Conservation (phyloP, 2,888 invertebrate genomes). For the Patella caerulea region DNA sequence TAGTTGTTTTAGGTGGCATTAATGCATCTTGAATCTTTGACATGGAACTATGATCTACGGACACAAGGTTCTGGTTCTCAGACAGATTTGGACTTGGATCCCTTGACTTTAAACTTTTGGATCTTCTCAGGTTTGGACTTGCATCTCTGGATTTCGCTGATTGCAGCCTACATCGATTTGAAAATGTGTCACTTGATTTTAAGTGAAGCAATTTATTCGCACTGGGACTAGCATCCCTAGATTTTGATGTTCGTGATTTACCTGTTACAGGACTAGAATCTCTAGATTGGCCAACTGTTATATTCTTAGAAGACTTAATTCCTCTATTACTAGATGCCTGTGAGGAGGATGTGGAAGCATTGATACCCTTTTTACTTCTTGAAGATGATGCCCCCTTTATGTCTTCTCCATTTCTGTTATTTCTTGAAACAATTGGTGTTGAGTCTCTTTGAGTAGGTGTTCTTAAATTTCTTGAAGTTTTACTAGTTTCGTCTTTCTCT, state of each 20-base stretch:
- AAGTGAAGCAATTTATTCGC: background rate
- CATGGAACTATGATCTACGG: background rate
- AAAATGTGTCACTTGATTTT: background rate
- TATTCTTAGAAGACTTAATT: constrained; percentile 46
- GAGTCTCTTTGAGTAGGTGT: no score
- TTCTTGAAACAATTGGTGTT: no score
- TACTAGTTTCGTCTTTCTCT: no score
- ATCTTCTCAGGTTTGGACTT: background rate
- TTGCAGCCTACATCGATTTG: background rate
- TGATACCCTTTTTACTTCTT: constrained; percentile 48
- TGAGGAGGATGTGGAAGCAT: constrained; percentile 48
- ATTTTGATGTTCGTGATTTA: background rate
- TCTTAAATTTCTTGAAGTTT: no score
- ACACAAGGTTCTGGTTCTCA: background rate
- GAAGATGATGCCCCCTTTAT: constrained; percentile 33
- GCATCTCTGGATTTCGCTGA: background rate
- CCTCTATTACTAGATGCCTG: constrained; percentile 48
- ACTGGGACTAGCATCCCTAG: background rate
- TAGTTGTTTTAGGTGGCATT: background rate
- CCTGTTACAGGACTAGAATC: background rate
- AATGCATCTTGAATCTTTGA: background rate
- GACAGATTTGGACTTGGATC: background rate
- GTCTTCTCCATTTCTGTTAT: no score
- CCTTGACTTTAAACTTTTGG: background rate
- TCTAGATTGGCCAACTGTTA: constrained; percentile 31